Evolutionary conservation across 2,888 invertebrate species (phyloP).

Genomic region (Didymodactylos carnosus): DNA sequence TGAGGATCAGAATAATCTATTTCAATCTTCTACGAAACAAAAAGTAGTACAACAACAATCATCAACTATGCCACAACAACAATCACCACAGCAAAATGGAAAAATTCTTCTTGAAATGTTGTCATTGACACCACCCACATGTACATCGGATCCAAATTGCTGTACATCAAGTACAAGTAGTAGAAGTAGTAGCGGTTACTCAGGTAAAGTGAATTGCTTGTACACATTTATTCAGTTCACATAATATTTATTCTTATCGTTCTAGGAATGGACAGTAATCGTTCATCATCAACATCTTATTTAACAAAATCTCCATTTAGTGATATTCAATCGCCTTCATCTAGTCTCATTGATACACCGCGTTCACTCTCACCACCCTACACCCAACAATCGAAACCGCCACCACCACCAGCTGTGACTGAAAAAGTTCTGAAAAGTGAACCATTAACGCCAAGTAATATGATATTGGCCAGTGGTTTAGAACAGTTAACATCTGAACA

Average conservation of each 20-base stretch:
- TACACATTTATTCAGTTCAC: background rate
- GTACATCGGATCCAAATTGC: background rate
- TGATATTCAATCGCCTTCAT: background rate
- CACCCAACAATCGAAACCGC: too few species aligned
- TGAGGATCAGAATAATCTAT: too few species aligned
- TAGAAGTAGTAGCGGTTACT: too few species aligned
- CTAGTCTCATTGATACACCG: background rate
- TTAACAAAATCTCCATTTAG: background rate
- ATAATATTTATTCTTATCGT: background rate
- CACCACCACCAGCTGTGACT: too few species aligned
- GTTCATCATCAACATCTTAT: too few species aligned
- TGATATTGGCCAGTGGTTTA: too few species aligned
- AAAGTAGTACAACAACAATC: too few species aligned
- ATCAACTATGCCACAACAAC: too few species aligned
- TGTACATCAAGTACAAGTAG: background rate
- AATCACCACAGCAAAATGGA: background rate
- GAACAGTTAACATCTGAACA: background rate
- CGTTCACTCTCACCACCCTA: too few species aligned
- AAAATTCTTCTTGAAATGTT: background rate
- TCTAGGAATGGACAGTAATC: background rate
- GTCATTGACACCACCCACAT: background rate
- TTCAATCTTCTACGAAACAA: background rate
- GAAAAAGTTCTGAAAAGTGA: too few species aligned
- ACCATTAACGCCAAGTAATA: too few species aligned
- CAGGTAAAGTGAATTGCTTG: too few species aligned